A percentile compares a stretch with the other conserved stretches of the same genome.
Evolutionary conservation across 2,888 invertebrate genomes (phyloP).

Genomic region (Reticulitermes lucifugus): DNA sequence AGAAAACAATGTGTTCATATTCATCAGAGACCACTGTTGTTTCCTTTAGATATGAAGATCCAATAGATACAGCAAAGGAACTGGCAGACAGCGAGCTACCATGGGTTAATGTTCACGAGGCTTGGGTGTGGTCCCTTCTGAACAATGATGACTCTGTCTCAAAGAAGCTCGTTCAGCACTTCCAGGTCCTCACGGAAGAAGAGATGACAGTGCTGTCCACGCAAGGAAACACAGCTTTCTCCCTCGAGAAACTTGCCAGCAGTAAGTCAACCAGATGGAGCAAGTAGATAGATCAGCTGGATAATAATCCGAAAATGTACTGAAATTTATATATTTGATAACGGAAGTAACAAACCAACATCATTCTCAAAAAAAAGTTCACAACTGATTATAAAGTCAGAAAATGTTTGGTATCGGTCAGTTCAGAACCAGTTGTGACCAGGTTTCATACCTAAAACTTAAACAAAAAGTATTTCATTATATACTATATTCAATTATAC

Average conservation of each 20-base stretch:
- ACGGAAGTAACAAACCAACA: neutral
- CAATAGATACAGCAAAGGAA: neutral
- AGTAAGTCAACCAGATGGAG: neutral
- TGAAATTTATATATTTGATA: neutral
- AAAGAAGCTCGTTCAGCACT: neutral
- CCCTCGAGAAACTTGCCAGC: constrained; percentile 5
- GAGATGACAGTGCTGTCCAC: neutral
- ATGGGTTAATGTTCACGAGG: constrained; percentile 18
- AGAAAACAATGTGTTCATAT: too few species aligned
- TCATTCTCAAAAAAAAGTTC: neutral
- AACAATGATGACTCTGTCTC: neutral
- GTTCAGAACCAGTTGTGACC: neutral
- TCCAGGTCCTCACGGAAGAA: constrained; percentile 6
- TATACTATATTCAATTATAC: neutral
- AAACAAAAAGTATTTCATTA: neutral
- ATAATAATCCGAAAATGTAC: neutral
- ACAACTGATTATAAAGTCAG: too few species aligned
- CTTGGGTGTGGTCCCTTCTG: constrained; percentile 13
- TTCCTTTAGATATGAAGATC: neutral
- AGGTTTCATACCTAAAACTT: neutral
- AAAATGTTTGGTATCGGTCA: too few species aligned
- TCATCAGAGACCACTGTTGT: neutral
- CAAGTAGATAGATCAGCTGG: neutral
- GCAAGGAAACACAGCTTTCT: neutral
- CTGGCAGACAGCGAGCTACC: neutral